These are phyloP conservation scores for Ricordea florida DNA, from an alignment of 92 coral and sea anemone genomes.

Conservation along the genomic window DNA sequence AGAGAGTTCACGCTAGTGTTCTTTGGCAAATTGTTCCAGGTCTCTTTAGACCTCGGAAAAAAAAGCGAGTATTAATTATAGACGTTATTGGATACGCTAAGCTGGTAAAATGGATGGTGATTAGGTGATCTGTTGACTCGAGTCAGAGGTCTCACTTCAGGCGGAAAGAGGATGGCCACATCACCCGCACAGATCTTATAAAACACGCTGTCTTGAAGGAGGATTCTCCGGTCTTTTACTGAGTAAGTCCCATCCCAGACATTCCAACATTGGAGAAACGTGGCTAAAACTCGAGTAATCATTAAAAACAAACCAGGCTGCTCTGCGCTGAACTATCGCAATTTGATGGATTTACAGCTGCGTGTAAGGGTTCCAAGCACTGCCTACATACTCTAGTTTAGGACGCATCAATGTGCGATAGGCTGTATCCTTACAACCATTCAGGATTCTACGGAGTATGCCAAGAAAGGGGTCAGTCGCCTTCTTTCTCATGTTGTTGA, in stretches of 20 bases:
- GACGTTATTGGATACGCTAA: background rate
- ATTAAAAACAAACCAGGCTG: slow-evolving; percentile 23
- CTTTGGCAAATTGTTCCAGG: slow-evolving; percentile 10
- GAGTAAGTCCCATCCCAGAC: slow-evolving; percentile 42
- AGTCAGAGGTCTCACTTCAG: no score
- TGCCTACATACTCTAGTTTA: slow-evolving; percentile 16
- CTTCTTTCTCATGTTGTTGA: slow-evolving; percentile 20
- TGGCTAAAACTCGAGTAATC: slow-evolving; percentile 33
- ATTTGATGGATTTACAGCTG: slow-evolving; percentile 17
- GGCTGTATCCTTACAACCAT: slow-evolving; percentile 28
- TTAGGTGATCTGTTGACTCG: background rate
- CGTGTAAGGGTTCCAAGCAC: slow-evolving; percentile 44
- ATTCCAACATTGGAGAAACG: slow-evolving; percentile 13
- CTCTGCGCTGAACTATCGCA: slow-evolving; percentile 24
- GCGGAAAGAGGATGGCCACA: no score
- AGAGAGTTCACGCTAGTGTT: no score
- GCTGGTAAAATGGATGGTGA: slow-evolving; percentile 1
- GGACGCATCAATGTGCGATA: slow-evolving; percentile 12
- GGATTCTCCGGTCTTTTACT: slow-evolving; percentile 15
- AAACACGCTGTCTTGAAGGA: slow-evolving; percentile 16
- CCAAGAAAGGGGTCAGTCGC: slow-evolving; percentile 50
- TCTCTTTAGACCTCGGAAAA: background rate
- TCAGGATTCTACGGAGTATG: slow-evolving; percentile 13
- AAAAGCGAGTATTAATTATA: no score
- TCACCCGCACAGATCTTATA: no score